Conservation (phyloP, 2,113 vertebrate species). For the Oryzias celebensis region DNA sequence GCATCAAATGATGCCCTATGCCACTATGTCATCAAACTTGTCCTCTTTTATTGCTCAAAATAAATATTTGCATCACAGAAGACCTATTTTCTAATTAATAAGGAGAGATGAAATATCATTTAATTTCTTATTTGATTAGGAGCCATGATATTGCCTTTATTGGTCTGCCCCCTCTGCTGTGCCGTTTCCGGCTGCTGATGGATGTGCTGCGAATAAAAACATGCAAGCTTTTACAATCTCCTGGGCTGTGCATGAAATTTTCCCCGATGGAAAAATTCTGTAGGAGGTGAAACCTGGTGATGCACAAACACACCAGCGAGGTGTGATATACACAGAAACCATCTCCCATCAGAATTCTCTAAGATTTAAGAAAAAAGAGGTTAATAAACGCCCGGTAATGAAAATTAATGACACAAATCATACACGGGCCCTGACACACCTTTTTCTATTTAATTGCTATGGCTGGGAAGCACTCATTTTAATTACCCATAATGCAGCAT, state of each 20-base stretch:
- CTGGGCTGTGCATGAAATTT: slow-evolving; percentile 55
- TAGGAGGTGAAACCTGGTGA: slow-evolving; percentile 28
- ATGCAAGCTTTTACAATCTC: slow-evolving; percentile 67
- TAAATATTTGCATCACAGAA: slow-evolving; percentile 66
- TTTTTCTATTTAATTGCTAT: slow-evolving; percentile 66
- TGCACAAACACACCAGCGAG: slow-evolving; percentile 17
- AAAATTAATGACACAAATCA: slow-evolving; percentile 75
- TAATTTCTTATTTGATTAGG: slow-evolving; percentile 83
- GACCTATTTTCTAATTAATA: slow-evolving; percentile 77
- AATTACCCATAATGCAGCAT: slow-evolving; percentile 61
- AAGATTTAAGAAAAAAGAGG: slow-evolving; percentile 57
- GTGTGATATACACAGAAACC: slow-evolving; percentile 15
- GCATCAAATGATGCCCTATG: slow-evolving; percentile 40
- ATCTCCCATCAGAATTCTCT: slow-evolving; percentile 29
- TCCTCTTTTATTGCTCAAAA: slow-evolving; percentile 56
- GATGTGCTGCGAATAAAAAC: slow-evolving; percentile 67
- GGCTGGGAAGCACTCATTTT: slow-evolving; percentile 56
- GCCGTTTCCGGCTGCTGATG: slow-evolving; percentile 65
- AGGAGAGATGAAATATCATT: slow-evolving; percentile 80
- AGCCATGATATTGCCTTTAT: slow-evolving; percentile 76
- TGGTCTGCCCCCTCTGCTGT: slow-evolving; percentile 64
- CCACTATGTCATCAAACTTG: slow-evolving; percentile 40
- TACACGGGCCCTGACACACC: slow-evolving; percentile 61
- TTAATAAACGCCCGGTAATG: slow-evolving; percentile 70
- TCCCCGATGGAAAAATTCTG: slow-evolving; percentile 48